Percentiles rank a stretch among this genome's conserved stretches.
phyloP scores from a whole-genome alignment of 1,140 invertebrate genomes.

The Choristoneura fumiferana region DNA sequence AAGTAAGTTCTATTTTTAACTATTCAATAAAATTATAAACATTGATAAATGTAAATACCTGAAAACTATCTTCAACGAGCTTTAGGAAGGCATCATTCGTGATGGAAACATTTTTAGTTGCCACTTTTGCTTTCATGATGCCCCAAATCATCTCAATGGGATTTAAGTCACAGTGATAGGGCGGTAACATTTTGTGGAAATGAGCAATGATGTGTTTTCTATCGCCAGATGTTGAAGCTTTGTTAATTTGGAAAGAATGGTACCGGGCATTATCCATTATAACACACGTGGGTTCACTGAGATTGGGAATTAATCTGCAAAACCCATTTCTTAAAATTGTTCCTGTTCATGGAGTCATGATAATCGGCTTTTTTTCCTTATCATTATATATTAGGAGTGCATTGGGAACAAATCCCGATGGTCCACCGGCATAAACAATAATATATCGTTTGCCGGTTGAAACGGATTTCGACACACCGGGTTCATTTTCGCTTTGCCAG shows the following conservation, averaged over 20 bases:
- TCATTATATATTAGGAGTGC: constrained; percentile 13
- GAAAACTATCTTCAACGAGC: constrained; percentile 5
- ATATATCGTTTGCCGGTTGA: constrained; percentile 12
- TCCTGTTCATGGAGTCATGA: constrained; percentile 16
- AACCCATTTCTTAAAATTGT: constrained; percentile 20
- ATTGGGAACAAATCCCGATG: constrained; percentile 5
- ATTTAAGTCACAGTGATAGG: constrained; percentile 25
- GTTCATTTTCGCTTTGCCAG: constrained; percentile 14
- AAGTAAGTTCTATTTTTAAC: too few relatives aligned
- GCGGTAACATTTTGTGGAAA: constrained; percentile 11
- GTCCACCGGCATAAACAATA: constrained; percentile 2
- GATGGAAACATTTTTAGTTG: constrained; percentile 12
- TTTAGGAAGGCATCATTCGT: neutral
- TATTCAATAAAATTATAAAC: too few relatives aligned
- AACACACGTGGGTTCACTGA: constrained; percentile 2
- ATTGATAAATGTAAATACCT: too few relatives aligned
- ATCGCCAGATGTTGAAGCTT: neutral
- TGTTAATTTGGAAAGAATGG: constrained; percentile 5
- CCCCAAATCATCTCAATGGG: constrained; percentile 24
- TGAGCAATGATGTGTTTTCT: constrained; percentile 1
- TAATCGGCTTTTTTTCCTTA: constrained; percentile 14
- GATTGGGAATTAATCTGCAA: constrained; percentile 1
- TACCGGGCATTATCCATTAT: constrained; percentile 19
- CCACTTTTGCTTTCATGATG: constrained; percentile 21
- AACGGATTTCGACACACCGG: constrained; percentile 13